phyloP scores from a whole-genome alignment of 1,140 invertebrate species.

The Tribolium castaneum region DNA sequence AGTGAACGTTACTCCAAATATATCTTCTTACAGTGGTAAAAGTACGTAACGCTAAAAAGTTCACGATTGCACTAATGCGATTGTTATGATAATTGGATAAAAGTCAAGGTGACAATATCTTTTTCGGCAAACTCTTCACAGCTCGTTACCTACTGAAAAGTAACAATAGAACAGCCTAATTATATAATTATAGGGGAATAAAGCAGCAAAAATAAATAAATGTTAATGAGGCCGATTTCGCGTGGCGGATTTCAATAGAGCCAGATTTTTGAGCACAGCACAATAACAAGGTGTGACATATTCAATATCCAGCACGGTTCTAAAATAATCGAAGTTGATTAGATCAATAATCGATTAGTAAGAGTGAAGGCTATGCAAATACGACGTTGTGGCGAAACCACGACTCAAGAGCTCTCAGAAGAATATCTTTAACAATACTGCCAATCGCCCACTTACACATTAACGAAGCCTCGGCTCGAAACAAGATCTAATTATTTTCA shows the following conservation, averaged over 20 bases:
- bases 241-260: not conserved
- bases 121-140: not conserved
- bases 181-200: not conserved
- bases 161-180: constrained; percentile 6
- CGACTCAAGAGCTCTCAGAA: not conserved
- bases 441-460: not conserved
- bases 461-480: not conserved
- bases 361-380: constrained; percentile 22
- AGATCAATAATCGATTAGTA: constrained; percentile 22
- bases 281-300: constrained; percentile 41
- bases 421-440: constrained; percentile 12
- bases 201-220: not conserved
- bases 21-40: not conserved
- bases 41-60: not conserved
- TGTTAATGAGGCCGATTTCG: not conserved
- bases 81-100: constrained; percentile 8
- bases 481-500: not conserved
- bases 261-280: not conserved
- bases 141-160: not conserved
- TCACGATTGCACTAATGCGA: not conserved
- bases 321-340: constrained; percentile 27
- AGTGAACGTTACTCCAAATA: constrained; percentile 16
- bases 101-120: constrained; percentile 27
- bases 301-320: constrained; percentile 8
- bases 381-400: not conserved